Evolutionary conservation across 2,888 invertebrate genomes (phyloP), one percentile per base, ranked within the genome.

Genomic region (Parasteatoda lunata): DNA sequence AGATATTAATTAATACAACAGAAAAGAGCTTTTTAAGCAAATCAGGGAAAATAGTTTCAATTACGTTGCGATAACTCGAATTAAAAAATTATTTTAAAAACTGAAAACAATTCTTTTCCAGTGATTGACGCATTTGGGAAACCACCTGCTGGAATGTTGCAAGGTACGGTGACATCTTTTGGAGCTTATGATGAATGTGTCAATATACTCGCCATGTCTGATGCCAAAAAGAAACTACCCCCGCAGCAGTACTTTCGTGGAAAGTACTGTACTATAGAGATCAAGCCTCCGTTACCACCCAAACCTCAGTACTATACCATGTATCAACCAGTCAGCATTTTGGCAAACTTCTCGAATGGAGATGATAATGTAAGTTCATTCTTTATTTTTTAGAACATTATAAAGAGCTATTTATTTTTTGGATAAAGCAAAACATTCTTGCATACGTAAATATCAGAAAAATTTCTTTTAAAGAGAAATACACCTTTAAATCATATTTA

Each of bases 121-220:
- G 89, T 89, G 89, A 89, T 89, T n/a, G 89, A 89, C 48, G 89
- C 89, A 6, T 86, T 81, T 68, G 89, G 89, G 1, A 86, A 87
- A 48, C 89, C 87, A 7, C 83, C 89, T 2, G 87, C 89, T 9
- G 89, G 89, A 6, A 89, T 89, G 89, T 80, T 89, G n/a, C 83
- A 86, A 30, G 89, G 89, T 3, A 89, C 89, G 3, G 77, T 89
- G 51, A 86, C 84, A 48, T 86, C 86, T 3, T 89, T 89, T 52
- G 89, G 89, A 6, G 87, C 86, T 9, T 89, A 87, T 59, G 89
- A 89, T 48, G 89, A 89, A 49, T 89, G 89, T 59, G 83, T 89
- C n/a, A 86, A 84, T 72, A 84, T 89, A 47, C 69, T 86, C 4
- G 89, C 84, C 9, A 77, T 65, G 73, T 75, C 85, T 1, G 84